Conservation (phyloP, 2,113 vertebrate genomes). For the Nerophis lumbriciformis region DNA sequence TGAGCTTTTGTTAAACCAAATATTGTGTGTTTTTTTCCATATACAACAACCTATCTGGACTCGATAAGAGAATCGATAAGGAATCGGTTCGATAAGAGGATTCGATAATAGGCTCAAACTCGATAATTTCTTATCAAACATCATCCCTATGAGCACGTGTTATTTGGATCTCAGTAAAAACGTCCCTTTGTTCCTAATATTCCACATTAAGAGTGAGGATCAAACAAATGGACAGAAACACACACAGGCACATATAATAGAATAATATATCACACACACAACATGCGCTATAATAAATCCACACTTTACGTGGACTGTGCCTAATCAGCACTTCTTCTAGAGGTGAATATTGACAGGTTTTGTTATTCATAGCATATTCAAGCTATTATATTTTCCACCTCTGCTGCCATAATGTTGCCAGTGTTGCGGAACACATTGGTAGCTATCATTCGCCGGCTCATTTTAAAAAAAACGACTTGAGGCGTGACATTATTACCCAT, state of each 20-base stretch:
- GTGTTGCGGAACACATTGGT: conserved; percentile 69
- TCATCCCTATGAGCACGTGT: too few relatives aligned
- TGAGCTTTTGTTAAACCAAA: too few relatives aligned
- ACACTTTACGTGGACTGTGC: conserved; percentile 59
- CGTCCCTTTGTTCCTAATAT: background rate
- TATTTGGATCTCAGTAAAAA: too few relatives aligned
- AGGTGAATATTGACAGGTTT: conserved; percentile 70
- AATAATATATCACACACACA: conserved; percentile 1
- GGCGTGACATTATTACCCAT: conserved; percentile 70
- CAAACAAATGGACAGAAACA: conserved; percentile 18
- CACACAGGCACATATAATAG: background rate
- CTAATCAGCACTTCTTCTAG: conserved; percentile 65
- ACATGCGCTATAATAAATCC: conserved; percentile 49
- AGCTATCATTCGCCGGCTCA: conserved; percentile 56
- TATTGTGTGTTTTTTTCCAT: too few relatives aligned
- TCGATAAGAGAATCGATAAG: too few relatives aligned
- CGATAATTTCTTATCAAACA: too few relatives aligned
- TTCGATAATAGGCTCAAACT: too few relatives aligned
- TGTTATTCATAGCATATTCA: conserved; percentile 70
- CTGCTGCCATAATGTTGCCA: conserved; percentile 62
- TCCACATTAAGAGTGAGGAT: conserved; percentile 6
- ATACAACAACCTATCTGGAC: too few relatives aligned
- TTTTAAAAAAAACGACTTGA: conserved; percentile 62
- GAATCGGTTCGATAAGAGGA: too few relatives aligned
- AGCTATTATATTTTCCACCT: conserved; percentile 64